These are phyloP conservation scores for Drosophila nigritarsus DNA, from an alignment of 2,888 invertebrate genomes.

Conservation along the genomic window DNA sequence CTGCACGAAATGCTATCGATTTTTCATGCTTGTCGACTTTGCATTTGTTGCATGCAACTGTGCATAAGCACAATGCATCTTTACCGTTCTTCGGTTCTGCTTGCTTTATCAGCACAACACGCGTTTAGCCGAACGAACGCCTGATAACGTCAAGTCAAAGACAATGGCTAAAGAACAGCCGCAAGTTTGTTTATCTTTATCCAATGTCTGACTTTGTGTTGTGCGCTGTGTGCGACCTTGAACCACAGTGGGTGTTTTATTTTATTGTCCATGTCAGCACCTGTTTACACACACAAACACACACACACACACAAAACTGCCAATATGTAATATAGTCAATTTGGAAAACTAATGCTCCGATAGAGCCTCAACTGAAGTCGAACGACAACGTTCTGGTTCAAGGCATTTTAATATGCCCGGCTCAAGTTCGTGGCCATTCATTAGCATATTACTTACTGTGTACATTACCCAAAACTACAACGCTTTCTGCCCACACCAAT, in stretches of 20 bases:
- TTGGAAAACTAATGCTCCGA: conserved; percentile 34
- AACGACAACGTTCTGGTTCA: conserved; percentile 47
- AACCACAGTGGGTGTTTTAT: conserved; percentile 52
- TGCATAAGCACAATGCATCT: conserved; percentile 24
- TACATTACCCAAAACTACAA: conserved; percentile 38
- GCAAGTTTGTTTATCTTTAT: conserved; percentile 42
- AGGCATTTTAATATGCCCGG: conserved; percentile 52
- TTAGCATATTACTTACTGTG: conserved; percentile 65
- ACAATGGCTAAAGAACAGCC: conserved; percentile 27
- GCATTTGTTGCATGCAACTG: conserved; percentile 32
- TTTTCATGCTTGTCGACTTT: conserved; percentile 51
- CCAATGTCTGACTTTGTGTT: conserved; percentile 22
- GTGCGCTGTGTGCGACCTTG: conserved; percentile 54
- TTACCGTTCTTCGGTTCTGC: conserved; percentile 14
- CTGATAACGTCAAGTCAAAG: conserved; percentile 40
- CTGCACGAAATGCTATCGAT: conserved; percentile 61
- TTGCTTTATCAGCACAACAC: conserved; percentile 43
- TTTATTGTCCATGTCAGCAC: conserved; percentile 47
- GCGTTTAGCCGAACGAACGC: conserved; percentile 21
- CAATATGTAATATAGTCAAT: conserved; percentile 51
- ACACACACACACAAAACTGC: conserved; percentile 36
- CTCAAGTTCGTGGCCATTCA: conserved; percentile 78
- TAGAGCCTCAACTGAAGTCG: conserved; percentile 16
- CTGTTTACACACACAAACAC: conserved; percentile 61
- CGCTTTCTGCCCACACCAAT: conserved; percentile 22